Conservation (phyloP, 2,888 invertebrate species). For the Catotricha subobsoleta region DNA sequence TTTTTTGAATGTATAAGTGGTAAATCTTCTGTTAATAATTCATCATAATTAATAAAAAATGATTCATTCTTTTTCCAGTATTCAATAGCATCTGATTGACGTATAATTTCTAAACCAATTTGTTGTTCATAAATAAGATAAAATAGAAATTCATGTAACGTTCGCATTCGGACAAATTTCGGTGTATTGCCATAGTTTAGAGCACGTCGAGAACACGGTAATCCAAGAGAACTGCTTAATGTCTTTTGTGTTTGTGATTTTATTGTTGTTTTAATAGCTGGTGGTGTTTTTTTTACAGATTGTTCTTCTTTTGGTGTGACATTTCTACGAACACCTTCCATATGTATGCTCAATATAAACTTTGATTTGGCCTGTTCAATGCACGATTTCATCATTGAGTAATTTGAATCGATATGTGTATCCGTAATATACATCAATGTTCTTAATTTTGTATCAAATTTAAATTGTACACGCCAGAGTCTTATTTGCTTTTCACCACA, state of each 20-base stretch:
- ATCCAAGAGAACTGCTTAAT: no score
- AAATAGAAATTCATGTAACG: constrained; percentile 48
- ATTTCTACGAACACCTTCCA: constrained; percentile 1
- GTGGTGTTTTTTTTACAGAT: constrained; percentile 14
- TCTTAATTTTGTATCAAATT: constrained; percentile 28
- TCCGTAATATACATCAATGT: constrained; percentile 36
- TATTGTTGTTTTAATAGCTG: not conserved
- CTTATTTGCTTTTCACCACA: constrained; percentile 38
- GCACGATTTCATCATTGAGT: constrained; percentile 35
- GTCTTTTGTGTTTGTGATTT: not conserved
- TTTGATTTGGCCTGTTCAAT: constrained; percentile 44
- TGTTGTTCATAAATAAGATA: constrained; percentile 45
- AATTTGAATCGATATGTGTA: constrained; percentile 29
- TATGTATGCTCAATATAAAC: constrained; percentile 17
- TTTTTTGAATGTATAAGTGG: constrained; percentile 32
- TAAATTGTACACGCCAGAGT: constrained; percentile 29
- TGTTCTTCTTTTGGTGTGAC: constrained; percentile 12
- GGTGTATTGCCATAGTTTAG: constrained; percentile 18
- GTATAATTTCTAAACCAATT: constrained; percentile 18
- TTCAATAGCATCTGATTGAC: constrained; percentile 11
- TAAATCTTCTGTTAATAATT: constrained; percentile 19
- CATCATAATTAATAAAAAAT: constrained; percentile 20
- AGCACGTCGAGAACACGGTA: no score
- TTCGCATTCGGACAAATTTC: constrained; percentile 46
- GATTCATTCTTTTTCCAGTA: constrained; percentile 22